Evolutionary conservation across 2,113 vertebrate genomes (phyloP).

Genomic region (Maccullochella peelii): DNA sequence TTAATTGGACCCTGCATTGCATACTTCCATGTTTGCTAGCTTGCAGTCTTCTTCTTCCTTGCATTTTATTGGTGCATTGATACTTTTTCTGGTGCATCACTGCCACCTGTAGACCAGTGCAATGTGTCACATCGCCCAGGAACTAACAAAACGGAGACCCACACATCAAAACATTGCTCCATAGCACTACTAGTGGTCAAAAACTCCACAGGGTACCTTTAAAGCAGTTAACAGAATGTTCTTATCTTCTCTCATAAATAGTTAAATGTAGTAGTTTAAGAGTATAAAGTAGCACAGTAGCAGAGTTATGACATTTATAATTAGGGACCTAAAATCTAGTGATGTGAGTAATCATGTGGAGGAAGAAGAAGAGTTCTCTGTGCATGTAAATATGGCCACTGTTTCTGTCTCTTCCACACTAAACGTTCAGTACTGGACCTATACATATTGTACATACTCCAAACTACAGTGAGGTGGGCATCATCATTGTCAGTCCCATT

Average conservation of each 20-base stretch:
- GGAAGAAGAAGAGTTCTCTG: constrained; percentile 48
- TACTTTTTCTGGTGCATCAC: no score
- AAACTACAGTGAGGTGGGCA: constrained; percentile 35
- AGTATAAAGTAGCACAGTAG: neutral
- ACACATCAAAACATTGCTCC: neutral
- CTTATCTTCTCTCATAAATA: neutral
- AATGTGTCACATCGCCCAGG: neutral
- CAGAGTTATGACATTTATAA: neutral
- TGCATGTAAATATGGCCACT: constrained; percentile 64
- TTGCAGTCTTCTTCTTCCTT: neutral
- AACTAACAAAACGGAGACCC: neutral
- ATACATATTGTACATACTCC: constrained; percentile 53
- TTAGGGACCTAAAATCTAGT: neutral
- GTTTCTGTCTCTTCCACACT: constrained; percentile 34
- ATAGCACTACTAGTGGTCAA: neutral
- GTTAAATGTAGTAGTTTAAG: neutral
- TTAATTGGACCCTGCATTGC: neutral
- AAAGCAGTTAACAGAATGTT: neutral
- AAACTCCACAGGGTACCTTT: constrained; percentile 4
- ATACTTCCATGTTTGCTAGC: neutral
- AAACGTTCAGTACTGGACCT: constrained; percentile 34
- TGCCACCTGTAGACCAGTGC: neutral
- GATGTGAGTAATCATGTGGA: neutral
- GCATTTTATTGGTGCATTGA: no score
- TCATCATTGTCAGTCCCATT: constrained; percentile 45